Conservation (phyloP, 2,797 vertebrate genomes). For the Brachymystax lenok region DNA sequence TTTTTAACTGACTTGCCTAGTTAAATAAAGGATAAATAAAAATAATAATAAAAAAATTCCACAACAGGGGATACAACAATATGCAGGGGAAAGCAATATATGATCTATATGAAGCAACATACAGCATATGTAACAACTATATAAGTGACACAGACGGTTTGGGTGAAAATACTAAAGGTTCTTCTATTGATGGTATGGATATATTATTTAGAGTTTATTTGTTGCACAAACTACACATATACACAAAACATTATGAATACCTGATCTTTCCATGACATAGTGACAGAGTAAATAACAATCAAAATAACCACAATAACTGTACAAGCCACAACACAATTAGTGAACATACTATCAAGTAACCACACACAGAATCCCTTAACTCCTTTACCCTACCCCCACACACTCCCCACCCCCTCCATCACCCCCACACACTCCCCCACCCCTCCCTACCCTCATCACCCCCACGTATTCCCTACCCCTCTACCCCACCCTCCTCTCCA, state of each 20-base stretch:
- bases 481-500: too few species aligned
- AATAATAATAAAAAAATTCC: too few species aligned
- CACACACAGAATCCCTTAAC: background rate
- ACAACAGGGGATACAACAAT: too few species aligned
- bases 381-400: background rate
- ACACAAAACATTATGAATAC: constrained; percentile 49
- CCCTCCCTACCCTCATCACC: too few species aligned
- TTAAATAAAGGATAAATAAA: too few species aligned
- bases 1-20: too few species aligned
- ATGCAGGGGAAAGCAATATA: too few species aligned
- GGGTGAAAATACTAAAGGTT: background rate
- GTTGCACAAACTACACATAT: constrained; percentile 31
- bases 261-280: background rate
- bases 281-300: too few species aligned
- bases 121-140: background rate
- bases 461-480: too few species aligned
- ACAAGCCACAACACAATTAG: background rate
- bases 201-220: background rate
- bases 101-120: background rate
- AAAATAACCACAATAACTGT: background rate
- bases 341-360: too few species aligned
- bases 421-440: too few species aligned
- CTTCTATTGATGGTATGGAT: background rate
- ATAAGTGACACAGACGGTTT: background rate
- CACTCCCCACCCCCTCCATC: background rate